A percentile compares a stretch with the other conserved stretches of the same genome.
Conservation (phyloP, 2,888 invertebrate species). For the Oconnorella tubifera region DNA sequence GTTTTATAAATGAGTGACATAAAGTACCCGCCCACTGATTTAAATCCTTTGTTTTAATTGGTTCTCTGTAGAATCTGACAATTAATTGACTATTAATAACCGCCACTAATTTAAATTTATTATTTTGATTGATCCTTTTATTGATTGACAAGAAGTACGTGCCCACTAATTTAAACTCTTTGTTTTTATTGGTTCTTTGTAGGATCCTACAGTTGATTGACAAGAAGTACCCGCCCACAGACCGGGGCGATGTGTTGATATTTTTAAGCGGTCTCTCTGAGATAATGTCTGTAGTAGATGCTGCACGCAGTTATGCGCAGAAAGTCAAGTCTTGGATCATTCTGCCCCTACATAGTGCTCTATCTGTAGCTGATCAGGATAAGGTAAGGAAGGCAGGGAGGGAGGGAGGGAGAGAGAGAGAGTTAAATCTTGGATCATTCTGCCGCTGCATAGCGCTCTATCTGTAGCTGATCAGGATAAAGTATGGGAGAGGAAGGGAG, state of each 20-base stretch:
- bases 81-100: too few relatives aligned
- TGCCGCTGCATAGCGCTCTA: slow-evolving; percentile 86
- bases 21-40: neutral
- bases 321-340: slow-evolving; percentile 84
- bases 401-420: slow-evolving; percentile 79
- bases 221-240: slow-evolving; percentile 28
- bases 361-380: slow-evolving; percentile 91
- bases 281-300: slow-evolving; percentile 78
- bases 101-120: too few relatives aligned
- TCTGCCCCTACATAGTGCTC: slow-evolving; percentile 82
- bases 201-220: slow-evolving; percentile 73
- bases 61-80: slow-evolving; percentile 67
- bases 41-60: too few relatives aligned
- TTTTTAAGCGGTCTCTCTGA: slow-evolving; percentile 93
- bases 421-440: slow-evolving; percentile 81
- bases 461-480: slow-evolving; percentile 94
- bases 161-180: too few relatives aligned
- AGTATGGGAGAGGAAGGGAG: too few relatives aligned
- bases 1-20: neutral
- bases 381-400: slow-evolving; percentile 67
- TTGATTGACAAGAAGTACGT: neutral
- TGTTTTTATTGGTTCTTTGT: neutral
- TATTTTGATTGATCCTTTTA: neutral
- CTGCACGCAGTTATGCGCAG: slow-evolving; percentile 74
- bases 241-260: slow-evolving; percentile 76